Evolutionary conservation across 2,113 vertebrate species (phyloP).

Genomic region (Circaetus cinerascens): DNA sequence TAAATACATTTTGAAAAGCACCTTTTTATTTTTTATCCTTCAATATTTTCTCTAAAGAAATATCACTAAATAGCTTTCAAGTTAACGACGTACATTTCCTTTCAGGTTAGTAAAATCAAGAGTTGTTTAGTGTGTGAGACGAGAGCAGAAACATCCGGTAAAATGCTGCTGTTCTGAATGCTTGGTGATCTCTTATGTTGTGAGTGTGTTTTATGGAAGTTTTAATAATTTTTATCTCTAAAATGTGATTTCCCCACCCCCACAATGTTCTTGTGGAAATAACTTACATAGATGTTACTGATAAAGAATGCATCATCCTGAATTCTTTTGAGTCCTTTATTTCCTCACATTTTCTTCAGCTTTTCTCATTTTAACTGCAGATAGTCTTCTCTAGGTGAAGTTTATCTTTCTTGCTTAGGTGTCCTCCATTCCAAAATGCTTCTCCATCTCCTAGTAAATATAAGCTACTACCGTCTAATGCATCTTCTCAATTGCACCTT

Average conservation of each 20-base stretch:
- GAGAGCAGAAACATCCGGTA: neutral
- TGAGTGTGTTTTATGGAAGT: neutral
- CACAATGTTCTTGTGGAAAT: neutral
- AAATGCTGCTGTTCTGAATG: neutral
- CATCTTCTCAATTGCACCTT: neutral
- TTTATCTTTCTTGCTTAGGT: neutral
- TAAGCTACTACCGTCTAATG: neutral
- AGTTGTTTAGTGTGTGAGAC: neutral
- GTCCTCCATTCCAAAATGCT: neutral
- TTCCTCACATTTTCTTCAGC: neutral
- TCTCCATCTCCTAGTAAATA: neutral
- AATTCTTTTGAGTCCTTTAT: neutral
- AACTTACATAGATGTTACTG: neutral
- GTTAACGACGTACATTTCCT: neutral
- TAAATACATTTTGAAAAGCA: neutral
- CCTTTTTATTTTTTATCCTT: neutral
- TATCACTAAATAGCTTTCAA: neutral
- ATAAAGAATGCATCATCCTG: neutral
- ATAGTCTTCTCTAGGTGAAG: neutral
- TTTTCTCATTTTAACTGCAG: neutral
- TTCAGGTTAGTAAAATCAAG: neutral
- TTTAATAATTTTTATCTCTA: neutral
- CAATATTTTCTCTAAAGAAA: neutral
- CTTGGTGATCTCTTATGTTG: neutral
- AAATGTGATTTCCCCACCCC: neutral